Evolutionary conservation across 2,888 invertebrate genomes (phyloP).

Genomic region (Mimumesa dahlbomi): DNA sequence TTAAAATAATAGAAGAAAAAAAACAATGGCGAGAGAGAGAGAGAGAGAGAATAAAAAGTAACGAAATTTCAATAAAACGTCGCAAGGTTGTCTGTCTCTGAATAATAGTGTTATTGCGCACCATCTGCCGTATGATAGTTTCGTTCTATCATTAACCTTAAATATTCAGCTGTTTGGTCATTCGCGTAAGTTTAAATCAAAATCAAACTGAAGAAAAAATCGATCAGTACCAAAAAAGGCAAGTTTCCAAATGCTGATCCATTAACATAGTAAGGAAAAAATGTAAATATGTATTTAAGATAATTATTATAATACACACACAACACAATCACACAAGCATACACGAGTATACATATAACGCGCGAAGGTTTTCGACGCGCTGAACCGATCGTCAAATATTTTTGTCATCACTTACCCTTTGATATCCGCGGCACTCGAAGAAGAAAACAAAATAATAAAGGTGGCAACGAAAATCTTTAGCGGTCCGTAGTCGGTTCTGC

Average conservation of each 20-base stretch:
- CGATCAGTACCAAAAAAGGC: conserved; percentile 34
- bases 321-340: conserved; percentile 13
- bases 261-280: conserved; percentile 51
- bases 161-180: conserved; percentile 6
- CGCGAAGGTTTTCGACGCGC: conserved; percentile 49
- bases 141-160: conserved; percentile 22
- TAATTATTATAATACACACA: conserved; percentile 47
- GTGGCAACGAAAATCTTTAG: not conserved
- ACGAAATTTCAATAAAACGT: not conserved
- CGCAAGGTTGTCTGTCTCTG: conserved; percentile 28
- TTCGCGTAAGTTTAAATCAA: conserved; percentile 17
- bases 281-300: conserved; percentile 65
- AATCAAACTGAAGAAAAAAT: conserved; percentile 34
- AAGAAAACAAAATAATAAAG: not conserved
- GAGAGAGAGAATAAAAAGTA: conserved; percentile 1
- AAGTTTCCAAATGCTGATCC: conserved; percentile 47
- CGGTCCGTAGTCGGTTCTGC: not conserved
- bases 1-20: no score
- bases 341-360: conserved; percentile 5
- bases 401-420: conserved; percentile 36
- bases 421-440: not conserved
- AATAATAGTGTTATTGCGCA: conserved; percentile 19
- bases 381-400: conserved; percentile 40
- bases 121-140: conserved; percentile 35
- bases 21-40: no score